Base-by-base conservation (phyloP, 2,797 vertebrate species). In the Bucorvus abyssinicus region DNA sequence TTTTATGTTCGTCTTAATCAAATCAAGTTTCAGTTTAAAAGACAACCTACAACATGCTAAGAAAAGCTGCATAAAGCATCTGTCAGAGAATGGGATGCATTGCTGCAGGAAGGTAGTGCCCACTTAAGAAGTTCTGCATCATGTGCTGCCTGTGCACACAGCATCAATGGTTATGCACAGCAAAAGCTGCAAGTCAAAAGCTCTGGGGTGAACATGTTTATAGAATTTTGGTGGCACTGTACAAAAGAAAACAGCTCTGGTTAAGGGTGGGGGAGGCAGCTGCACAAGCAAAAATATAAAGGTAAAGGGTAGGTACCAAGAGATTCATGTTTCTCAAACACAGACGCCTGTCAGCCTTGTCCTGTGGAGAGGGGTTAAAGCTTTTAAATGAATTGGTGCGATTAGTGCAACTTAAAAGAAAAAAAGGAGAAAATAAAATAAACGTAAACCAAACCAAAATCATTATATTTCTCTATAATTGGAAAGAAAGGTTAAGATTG, bases 361-460 rank as follows among this genome's bases (percentile, higher is more conserved):
- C 99, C 99, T 99, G 98, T 98, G 98, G 98, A 99, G 98, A 99
- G 98, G 98, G 98, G 98, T 98, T 98, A 98, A 97, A 98, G 98
- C 98, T 98, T 98, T 98, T 98, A 97, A 98, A 98, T 98, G 97
- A 97, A 97, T 90, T 96, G 94, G 92, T 97, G 97, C 96, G 97
- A 97, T 96, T 96, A 98, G 97, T 97, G 98, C 96, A 96, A 97
- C 98, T 95, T 84, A 97, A 71, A 97, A 95, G 71, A 95, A 91
- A 97, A 94, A 85, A 90, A 88, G 68, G 63, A 94, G 68, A 87
- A 94, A 90, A 86, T 47, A 92, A 96, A 97, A 97, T 93, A 97
- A 97, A 97, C 94, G 97, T 97, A 94, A 95, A 95, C 69, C 75
- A 83, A 94, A 95, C 68, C 80, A 93, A 93, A 95, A 90, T 61